Evolutionary conservation across 2,797 vertebrate species (phyloP).

Genomic region (Lepilemur ruficaudatus): DNA sequence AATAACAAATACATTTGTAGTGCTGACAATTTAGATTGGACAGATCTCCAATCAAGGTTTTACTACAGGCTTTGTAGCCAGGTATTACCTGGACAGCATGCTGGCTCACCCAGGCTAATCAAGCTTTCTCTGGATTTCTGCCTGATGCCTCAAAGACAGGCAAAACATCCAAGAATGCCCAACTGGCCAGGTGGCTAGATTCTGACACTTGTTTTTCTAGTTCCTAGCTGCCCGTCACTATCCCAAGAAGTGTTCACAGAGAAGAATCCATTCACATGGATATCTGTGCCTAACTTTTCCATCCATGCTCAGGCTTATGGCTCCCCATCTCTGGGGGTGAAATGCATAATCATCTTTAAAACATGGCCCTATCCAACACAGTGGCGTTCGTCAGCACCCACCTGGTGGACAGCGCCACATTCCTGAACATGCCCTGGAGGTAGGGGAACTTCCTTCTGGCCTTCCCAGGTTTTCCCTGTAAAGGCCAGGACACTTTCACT

Average conservation of each 20-base stretch:
- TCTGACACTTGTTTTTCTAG: constrained; percentile 23
- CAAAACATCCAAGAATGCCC: constrained; percentile 34
- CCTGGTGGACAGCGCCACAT: constrained; percentile 66
- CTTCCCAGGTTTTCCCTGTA: background rate
- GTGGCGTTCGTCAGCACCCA: constrained; percentile 64
- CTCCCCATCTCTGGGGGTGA: background rate
- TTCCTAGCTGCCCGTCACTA: constrained; percentile 11
- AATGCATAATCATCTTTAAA: constrained; percentile 20
- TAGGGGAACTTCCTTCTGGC: background rate
- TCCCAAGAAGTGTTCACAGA: background rate
- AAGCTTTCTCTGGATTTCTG: constrained; percentile 50
- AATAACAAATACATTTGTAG: background rate
- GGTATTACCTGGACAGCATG: constrained; percentile 15
- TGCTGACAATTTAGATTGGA: constrained; percentile 24
- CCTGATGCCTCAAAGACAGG: constrained; percentile 40
- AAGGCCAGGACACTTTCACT: background rate
- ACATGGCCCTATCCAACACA: background rate
- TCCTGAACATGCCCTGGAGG: background rate
- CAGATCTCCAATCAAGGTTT: background rate
- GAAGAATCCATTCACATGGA: background rate
- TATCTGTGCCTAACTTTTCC: background rate
- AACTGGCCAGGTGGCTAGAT: constrained; percentile 6
- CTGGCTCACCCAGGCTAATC: constrained; percentile 14
- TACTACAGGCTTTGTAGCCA: background rate
- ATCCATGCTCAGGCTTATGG: background rate